These are phyloP conservation scores for Drosophila hydei DNA, from an alignment of 1,140 invertebrate genomes.

Conservation along the genomic window DNA sequence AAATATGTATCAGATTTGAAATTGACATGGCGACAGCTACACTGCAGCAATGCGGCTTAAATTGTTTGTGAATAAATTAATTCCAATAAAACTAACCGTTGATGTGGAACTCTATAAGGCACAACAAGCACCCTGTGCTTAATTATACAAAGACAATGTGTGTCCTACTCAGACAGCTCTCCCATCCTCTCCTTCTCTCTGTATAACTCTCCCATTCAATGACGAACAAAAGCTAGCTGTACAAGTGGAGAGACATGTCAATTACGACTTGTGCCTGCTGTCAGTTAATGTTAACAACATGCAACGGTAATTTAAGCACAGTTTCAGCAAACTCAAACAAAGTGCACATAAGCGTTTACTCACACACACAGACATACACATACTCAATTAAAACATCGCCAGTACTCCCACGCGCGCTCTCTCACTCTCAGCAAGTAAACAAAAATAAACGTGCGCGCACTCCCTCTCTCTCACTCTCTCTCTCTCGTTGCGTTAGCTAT, in stretches of 20 bases:
- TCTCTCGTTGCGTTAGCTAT: constrained; percentile 20
- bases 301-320: constrained; percentile 51
- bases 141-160: constrained; percentile 8
- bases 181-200: neutral
- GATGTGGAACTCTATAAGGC: too few species aligned
- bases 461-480: constrained; percentile 14
- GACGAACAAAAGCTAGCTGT: constrained; percentile 20
- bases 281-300: constrained; percentile 46
- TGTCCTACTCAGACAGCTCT: neutral
- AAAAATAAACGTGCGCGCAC: neutral
- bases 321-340: constrained; percentile 26
- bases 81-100: neutral
- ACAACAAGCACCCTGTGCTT: constrained; percentile 4
- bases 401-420: constrained; percentile 47
- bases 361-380: neutral
- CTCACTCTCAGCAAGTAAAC: constrained; percentile 11
- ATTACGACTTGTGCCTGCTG: constrained; percentile 48
- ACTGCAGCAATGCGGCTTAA: constrained; percentile 5
- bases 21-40: neutral
- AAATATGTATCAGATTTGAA: constrained; percentile 10
- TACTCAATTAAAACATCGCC: constrained; percentile 4
- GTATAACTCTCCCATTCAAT: too few species aligned
- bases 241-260: constrained; percentile 30
- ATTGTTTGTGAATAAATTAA: constrained; percentile 30
- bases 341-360: constrained; percentile 6